Base-by-base conservation (phyloP, 2,888 invertebrate genomes). In the Diplazon laetatorius region DNA sequence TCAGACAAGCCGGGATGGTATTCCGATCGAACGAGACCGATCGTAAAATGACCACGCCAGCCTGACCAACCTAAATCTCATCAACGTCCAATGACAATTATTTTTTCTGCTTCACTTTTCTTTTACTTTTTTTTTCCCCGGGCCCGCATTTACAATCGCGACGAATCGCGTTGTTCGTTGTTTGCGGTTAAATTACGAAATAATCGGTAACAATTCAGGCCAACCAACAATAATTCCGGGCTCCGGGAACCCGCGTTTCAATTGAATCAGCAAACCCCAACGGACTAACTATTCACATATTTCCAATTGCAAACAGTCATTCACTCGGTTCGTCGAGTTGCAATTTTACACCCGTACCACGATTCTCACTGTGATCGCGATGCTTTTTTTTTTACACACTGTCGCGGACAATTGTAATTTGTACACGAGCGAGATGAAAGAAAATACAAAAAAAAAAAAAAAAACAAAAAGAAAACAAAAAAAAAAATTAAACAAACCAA, bases 241-340 rank as follows among this genome's bases (percentile, higher is more conserved):
- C 87, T 89, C 89, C 84, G 73, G 83, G 89, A 89, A 89, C 86
- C 84, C 83, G n/a, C n/a, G 88, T 83, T 88, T 88, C 86, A 88
- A 87, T 88, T 88, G n/a, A n/a, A n/a, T n/a, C n/a, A n/a, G n/a
- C n/a, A n/a, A n/a, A n/a, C n/a, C n/a, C n/a, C n/a, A n/a, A n/a
- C n/a, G n/a, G n/a, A n/a, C n/a, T n/a, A n/a, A n/a, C n/a, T 14
- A 1, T 30, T 1, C 3, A 39, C 60, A 65, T 71, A 70, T 78
- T 73, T 76, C 70, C 80, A 76, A 69, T 48, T 71, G 70, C 60
- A 35, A 30, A 55, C 55, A 9, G 50, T 14, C 50, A 14, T 50
- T 68, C 50, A 52, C 52, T 66, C 14, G 39, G 50, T 62, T 25
- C 8, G 48, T 68, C 60, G 57, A 18, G 69, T 69, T 57, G 8